Percentiles rank a stretch among this genome's conserved stretches.
Evolutionary conservation across 2,797 vertebrate genomes (phyloP).

Genomic region (Catharus ustulatus): DNA sequence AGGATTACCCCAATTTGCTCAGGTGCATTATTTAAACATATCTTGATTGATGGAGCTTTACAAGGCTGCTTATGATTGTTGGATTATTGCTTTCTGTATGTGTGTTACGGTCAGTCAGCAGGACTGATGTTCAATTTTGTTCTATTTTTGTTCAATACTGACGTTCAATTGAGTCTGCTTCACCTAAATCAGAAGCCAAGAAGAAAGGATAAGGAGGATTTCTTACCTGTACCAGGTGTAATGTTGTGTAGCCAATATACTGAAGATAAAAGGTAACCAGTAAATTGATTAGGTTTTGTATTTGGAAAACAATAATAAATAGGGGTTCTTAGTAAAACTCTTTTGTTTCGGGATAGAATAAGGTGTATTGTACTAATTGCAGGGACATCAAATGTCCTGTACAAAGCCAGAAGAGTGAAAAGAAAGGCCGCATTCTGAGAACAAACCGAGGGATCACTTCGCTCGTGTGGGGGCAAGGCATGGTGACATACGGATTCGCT

Average conservation of each 20-base stretch:
- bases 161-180: background rate
- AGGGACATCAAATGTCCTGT: background rate
- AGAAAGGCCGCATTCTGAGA: background rate
- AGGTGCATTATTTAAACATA: background rate
- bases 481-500: rapidly evolving
- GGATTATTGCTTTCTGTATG: background rate
- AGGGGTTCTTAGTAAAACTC: background rate
- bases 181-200: background rate
- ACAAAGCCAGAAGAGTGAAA: background rate
- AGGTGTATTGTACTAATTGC: background rate
- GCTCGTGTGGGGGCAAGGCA: background rate
- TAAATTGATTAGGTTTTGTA: background rate
- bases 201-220: background rate
- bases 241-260: background rate
- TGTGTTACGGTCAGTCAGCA: background rate
- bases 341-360: background rate
- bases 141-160: too few relatives aligned
- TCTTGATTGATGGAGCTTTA: background rate
- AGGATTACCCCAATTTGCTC: background rate
- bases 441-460: background rate
- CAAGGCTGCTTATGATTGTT: background rate
- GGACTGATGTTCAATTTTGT: background rate
- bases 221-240: background rate
- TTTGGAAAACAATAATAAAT: background rate
- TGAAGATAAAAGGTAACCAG: background rate